Evolutionary conservation across 2,797 vertebrate species (phyloP).

Genomic region (Coregonus suidteri): DNA sequence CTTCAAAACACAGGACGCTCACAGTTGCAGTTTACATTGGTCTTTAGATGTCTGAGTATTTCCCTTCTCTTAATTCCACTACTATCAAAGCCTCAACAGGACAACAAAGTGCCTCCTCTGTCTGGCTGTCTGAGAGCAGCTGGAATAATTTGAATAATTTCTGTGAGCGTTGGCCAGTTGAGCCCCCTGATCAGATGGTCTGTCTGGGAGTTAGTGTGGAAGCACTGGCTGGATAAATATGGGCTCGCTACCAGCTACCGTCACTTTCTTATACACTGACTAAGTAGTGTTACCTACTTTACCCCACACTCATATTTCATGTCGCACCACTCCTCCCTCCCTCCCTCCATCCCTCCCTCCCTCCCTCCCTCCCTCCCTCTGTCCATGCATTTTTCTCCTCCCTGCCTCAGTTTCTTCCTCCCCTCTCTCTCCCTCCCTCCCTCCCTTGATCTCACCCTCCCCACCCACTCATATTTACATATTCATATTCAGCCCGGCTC

Average conservation of each 20-base stretch:
- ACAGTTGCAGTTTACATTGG: neutral
- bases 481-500: conserved; percentile 15
- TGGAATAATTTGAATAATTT: conserved; percentile 59
- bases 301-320: conserved; percentile 47
- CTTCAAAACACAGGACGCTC: conserved; percentile 13
- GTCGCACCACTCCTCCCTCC: conserved; percentile 24
- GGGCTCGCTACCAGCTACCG: conserved; percentile 38
- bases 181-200: conserved; percentile 63
- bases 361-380: conserved; percentile 5
- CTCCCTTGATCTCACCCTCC: neutral
- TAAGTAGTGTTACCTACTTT: conserved; percentile 40
- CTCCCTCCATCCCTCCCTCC: neutral
- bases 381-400: neutral
- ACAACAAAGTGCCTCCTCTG: conserved; percentile 6
- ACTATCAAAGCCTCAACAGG: neutral
- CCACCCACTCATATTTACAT: no score
- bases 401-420: neutral
- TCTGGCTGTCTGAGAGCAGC: conserved; percentile 44
- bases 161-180: conserved; percentile 44
- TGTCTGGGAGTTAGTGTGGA: conserved; percentile 51
- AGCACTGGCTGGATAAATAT: conserved; percentile 45
- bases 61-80: conserved; percentile 22
- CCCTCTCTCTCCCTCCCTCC: neutral
- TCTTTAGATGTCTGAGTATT: neutral
- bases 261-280: conserved; percentile 25